These are phyloP conservation scores for Sinocyclocheilus anshuiensis DNA, from an alignment of 2,113 vertebrate genomes.

Conservation along the genomic window DNA sequence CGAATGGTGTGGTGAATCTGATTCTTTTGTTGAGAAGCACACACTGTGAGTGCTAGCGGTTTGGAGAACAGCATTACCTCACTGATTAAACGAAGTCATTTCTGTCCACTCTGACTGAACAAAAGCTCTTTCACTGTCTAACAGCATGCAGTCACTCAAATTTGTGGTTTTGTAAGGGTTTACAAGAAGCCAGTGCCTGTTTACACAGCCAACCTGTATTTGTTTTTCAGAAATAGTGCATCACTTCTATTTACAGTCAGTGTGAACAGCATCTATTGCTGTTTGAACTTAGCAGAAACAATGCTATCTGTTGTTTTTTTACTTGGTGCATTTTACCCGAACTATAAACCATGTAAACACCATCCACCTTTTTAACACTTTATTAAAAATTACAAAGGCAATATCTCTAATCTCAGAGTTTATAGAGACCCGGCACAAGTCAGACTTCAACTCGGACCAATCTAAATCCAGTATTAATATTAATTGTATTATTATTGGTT, in stretches of 20 bases:
- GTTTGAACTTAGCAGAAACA: background rate
- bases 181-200: background rate
- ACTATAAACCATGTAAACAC: no score
- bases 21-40: background rate
- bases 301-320: background rate
- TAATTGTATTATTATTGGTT: background rate
- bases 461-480: background rate
- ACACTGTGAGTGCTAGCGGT: background rate
- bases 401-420: no score
- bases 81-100: no score
- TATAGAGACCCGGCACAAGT: background rate
- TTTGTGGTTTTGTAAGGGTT: background rate
- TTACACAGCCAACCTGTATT: no score
- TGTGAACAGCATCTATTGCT: background rate
- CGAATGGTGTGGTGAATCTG: no score
- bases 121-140: background rate
- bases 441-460: background rate
- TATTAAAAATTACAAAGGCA: background rate
- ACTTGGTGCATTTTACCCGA: background rate
- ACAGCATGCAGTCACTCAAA: background rate
- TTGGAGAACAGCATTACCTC: no score
- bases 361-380: no score
- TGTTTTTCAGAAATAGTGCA: background rate
- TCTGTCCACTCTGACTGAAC: background rate
- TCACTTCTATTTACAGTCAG: background rate